Evolutionary conservation across 2,888 invertebrate species (phyloP).

Genomic region (Hetaerina titia): DNA sequence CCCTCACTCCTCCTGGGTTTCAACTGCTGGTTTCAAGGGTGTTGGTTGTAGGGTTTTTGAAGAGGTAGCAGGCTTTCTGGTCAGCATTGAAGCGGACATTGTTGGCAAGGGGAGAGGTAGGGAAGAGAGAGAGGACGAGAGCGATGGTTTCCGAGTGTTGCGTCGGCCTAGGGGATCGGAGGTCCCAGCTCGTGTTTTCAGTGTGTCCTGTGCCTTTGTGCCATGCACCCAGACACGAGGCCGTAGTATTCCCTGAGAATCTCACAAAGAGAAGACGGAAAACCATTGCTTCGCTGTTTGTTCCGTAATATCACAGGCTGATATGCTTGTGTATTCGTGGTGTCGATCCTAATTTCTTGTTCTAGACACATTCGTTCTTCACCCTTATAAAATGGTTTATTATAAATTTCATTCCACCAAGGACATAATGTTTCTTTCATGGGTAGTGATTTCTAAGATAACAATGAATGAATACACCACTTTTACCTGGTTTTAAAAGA

Average conservation of each 20-base stretch:
- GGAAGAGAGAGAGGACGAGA: neutral
- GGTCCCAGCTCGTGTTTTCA: neutral
- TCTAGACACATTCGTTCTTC: neutral
- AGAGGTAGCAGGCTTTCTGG: neutral
- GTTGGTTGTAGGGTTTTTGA: neutral
- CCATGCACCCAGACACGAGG: neutral
- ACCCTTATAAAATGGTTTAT: no score
- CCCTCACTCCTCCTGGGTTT: neutral
- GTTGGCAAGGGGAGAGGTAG: neutral
- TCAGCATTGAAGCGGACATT: slow-evolving; percentile 6
- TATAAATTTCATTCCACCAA: no score
- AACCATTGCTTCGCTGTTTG: neutral
- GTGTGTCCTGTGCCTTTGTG: neutral
- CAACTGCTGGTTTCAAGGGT: neutral
- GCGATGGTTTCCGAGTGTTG: slow-evolving; percentile 18
- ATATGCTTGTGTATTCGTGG: neutral
- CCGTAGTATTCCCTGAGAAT: neutral
- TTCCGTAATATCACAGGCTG: neutral
- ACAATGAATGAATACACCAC: no score
- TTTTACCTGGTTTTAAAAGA: no score
- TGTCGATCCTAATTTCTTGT: neutral
- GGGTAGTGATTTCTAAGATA: no score
- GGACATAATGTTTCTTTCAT: no score
- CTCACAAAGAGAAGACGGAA: neutral
- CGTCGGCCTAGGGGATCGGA: neutral